Percentiles rank a stretch among this genome's conserved stretches.
Conservation (phyloP, 2,113 vertebrate species). For the Clupea harengus region DNA sequence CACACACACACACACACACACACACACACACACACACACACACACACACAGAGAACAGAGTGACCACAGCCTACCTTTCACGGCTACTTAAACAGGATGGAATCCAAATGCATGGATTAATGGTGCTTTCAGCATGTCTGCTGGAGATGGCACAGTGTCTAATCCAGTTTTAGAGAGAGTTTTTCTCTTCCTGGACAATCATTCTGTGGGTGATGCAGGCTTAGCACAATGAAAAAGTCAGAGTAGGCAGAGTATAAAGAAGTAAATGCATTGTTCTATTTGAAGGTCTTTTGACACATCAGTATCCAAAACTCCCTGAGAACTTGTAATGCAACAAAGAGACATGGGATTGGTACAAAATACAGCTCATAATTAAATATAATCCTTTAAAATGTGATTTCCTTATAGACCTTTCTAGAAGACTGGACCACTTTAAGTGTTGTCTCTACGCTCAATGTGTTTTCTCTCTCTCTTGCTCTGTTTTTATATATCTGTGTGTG, state of each 20-base stretch:
- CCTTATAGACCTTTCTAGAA: too few species aligned
- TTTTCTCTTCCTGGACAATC: background rate
- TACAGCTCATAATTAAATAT: background rate
- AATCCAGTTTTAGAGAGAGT: background rate
- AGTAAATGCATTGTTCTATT: background rate
- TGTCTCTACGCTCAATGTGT: too few species aligned
- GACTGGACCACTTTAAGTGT: too few species aligned
- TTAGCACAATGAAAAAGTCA: too few species aligned
- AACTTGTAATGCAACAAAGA: background rate
- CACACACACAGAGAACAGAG: background rate
- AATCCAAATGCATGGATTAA: background rate
- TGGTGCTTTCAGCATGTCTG: background rate
- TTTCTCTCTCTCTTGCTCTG: too few species aligned
- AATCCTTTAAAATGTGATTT: background rate
- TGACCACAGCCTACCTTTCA: background rate
- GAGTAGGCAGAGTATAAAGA: background rate
- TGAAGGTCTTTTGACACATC: background rate
- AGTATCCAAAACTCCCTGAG: background rate
- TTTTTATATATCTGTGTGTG: background rate
- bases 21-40: conserved; percentile 13
- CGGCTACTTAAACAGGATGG: background rate
- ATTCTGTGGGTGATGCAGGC: too few species aligned
- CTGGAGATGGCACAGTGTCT: background rate
- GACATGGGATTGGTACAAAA: background rate
- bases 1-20: background rate